Percentiles rank a stretch among this genome's conserved stretches.
Conservation (phyloP, 2,888 invertebrate genomes). For the Ephialtes manifestator region DNA sequence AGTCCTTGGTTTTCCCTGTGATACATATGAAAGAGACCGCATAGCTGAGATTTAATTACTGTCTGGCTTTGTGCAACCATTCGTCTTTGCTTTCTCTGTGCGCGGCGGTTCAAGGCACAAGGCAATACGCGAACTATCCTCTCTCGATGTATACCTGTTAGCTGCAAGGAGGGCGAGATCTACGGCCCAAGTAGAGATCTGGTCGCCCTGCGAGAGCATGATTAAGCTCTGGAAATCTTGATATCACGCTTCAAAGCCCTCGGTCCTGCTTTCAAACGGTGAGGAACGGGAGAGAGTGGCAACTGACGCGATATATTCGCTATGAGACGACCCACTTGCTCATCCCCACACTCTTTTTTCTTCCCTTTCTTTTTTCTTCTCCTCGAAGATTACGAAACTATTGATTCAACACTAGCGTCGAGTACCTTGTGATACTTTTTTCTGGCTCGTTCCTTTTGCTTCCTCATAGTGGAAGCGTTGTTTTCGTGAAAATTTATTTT, state of each 20-base stretch:
- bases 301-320: constrained; percentile 2
- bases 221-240: constrained; percentile 75
- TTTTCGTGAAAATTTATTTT: too few species aligned
- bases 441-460: too few species aligned
- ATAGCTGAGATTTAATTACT: constrained; percentile 70
- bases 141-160: constrained; percentile 6
- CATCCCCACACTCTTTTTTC: constrained; percentile 52
- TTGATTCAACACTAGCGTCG: not conserved
- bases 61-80: constrained; percentile 53
- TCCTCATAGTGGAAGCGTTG: too few species aligned
- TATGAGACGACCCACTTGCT: constrained; percentile 69
- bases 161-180: not conserved
- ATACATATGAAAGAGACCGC: constrained; percentile 57
- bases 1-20: constrained; percentile 31
- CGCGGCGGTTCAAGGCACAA: constrained; percentile 36
- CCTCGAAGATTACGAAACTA: not conserved
- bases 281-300: constrained; percentile 7
- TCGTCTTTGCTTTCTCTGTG: constrained; percentile 41
- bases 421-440: not conserved
- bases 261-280: constrained; percentile 65
- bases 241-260: constrained; percentile 68
- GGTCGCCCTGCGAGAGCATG: constrained; percentile 64
- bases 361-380: not conserved
- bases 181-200: constrained; percentile 11
- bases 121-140: constrained; percentile 29